Evolutionary conservation across 2,797 vertebrate genomes (phyloP), one percentile per base, ranked within the genome.

Genomic region (Myotis daubentonii): DNA sequence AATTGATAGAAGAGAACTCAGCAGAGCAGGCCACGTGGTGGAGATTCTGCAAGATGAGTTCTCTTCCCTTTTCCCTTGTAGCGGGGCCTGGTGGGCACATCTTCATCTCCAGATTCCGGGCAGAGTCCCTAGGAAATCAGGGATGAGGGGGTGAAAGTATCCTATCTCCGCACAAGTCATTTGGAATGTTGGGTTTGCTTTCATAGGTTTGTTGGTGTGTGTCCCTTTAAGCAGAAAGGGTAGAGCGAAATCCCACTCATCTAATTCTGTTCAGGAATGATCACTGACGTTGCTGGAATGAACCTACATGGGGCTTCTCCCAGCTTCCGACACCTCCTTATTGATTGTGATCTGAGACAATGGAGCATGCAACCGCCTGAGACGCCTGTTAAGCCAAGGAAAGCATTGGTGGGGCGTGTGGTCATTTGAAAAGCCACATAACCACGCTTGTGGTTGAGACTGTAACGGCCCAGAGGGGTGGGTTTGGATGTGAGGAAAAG

Each of bases 401-500:
- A 53, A 71, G 22, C 47, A 82, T 41, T 25, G 89, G 23, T 49
- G 55, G 89, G 76, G 87, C 7, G 10, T 70, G 89, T 25, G 82
- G 94, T 91, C 53, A 87, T 83, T 79, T 44, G 36, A 33, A 95
- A 95, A 94, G 57, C 49, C 87, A 53, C 30, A 86, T 83, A 95
- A 93, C 47, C 75, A 91, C 82, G 22, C 28, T 84, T 76, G 75
- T 66, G n/a, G 82, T 71, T 51, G 44, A 85, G 92, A 72, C 87
- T 11, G 16, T 2, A 28, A 10, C 1, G 74, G 71, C 57, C 79
- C 91, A 23, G 17, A 33, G 91, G 9, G 57, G 25, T 1, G 15
- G 2, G 71, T 86, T 90, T 83, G 57, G 4, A 65, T 79, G 11
- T 28, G 87, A 83, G 30, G 71, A 5, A 47, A 65, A 72, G 25